Percentiles rank a stretch among this genome's conserved stretches.
Evolutionary conservation across 2,113 vertebrate species (phyloP).

Genomic region (Oxygymnocypris stewartii): DNA sequence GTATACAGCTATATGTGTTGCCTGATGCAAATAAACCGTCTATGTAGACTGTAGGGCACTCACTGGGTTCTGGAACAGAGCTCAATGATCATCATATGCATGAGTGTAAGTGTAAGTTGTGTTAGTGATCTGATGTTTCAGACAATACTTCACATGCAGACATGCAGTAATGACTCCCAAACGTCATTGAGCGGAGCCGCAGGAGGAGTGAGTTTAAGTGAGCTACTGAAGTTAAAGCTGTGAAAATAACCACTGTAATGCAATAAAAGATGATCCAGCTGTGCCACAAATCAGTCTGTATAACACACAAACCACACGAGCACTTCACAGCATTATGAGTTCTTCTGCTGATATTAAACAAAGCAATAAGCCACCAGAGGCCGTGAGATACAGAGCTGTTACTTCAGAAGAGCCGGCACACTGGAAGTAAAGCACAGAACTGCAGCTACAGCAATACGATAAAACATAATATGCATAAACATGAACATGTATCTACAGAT

Average conservation of each 20-base stretch:
- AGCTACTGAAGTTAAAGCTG: constrained; percentile 2
- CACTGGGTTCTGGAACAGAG: too few relatives aligned
- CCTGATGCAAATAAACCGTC: neutral
- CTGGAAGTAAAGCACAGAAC: neutral
- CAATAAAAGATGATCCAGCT: neutral
- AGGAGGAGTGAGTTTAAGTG: neutral
- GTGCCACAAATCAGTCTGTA: neutral
- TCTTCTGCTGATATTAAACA: neutral
- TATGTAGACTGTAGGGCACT: too few relatives aligned
- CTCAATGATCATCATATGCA: too few relatives aligned
- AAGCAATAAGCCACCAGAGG: neutral
- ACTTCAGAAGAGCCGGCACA: neutral
- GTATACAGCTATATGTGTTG: neutral
- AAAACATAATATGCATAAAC: neutral
- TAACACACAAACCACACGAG: neutral
- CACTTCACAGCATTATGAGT: neutral
- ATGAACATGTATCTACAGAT: neutral
- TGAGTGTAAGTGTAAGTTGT: neutral
- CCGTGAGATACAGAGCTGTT: neutral
- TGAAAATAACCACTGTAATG: neutral
- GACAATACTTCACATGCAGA: neutral
- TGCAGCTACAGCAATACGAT: neutral
- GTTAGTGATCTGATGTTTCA: neutral
- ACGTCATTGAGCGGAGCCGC: neutral
- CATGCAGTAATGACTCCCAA: too few relatives aligned